phyloP scores from a whole-genome alignment of 2,888 invertebrate genomes.

The Habroteleia sp. region DNA sequence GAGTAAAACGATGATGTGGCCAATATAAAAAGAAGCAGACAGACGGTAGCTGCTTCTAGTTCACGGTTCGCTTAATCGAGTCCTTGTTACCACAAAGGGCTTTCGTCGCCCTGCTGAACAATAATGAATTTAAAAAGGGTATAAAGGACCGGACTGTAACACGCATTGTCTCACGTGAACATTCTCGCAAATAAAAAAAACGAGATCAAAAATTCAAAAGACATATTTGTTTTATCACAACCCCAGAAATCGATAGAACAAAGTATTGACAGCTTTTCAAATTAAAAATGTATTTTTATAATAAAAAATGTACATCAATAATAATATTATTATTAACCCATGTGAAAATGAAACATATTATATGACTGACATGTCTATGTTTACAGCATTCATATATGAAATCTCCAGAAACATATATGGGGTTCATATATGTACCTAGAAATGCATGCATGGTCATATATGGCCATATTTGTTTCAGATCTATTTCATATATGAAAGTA shows the following conservation, averaged over 20 bases:
- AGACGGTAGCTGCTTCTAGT: constrained; percentile 72
- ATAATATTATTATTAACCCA: too few relatives aligned
- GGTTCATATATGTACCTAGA: too few relatives aligned
- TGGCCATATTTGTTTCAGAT: too few relatives aligned
- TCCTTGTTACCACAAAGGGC: constrained; percentile 68
- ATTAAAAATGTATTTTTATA: too few relatives aligned
- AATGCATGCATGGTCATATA: too few relatives aligned
- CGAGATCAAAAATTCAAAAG: constrained; percentile 28
- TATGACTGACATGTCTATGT: too few relatives aligned
- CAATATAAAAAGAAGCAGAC: constrained; percentile 74
- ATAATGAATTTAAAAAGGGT: constrained; percentile 62
- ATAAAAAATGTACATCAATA: too few relatives aligned
- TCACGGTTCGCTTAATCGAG: constrained; percentile 72
- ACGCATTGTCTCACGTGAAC: constrained; percentile 57
- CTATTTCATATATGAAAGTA: too few relatives aligned
- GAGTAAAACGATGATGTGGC: constrained; percentile 67
- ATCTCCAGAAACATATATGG: too few relatives aligned
- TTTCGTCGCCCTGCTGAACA: constrained; percentile 66
- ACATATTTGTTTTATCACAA: constrained; percentile 27
- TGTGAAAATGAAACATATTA: too few relatives aligned
- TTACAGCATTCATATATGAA: too few relatives aligned
- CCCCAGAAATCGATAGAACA: background rate
- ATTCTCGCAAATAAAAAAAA: constrained; percentile 44
- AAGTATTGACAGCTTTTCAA: background rate
- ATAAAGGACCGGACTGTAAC: constrained; percentile 54